These are phyloP conservation scores for Neosalanx taihuensis DNA, from an alignment of 2,797 vertebrate genomes.

Conservation along the genomic window DNA sequence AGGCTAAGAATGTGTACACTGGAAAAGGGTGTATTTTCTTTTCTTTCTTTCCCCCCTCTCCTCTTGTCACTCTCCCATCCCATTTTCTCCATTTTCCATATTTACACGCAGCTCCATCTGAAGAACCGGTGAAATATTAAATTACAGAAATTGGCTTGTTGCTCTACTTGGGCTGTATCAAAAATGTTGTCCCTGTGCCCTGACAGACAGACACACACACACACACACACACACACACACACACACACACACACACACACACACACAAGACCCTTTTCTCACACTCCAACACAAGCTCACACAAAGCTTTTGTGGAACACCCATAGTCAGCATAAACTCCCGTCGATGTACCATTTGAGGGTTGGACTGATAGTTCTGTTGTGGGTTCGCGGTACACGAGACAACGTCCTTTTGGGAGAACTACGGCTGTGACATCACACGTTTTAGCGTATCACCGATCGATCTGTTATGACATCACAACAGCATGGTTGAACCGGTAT, in stretches of 20 bases:
- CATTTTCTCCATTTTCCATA: constrained; percentile 76
- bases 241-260: constrained; percentile 23
- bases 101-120: constrained; percentile 80
- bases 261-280: constrained; percentile 30
- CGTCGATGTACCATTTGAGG: no score
- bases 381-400: not conserved
- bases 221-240: constrained; percentile 33
- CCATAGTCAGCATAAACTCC: not conserved
- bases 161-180: constrained; percentile 73
- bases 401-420: constrained; percentile 2
- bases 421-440: not conserved
- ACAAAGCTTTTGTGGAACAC: constrained; percentile 11
- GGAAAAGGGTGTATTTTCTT: constrained; percentile 66
- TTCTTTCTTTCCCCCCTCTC: constrained; percentile 43
- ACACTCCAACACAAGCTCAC: constrained; percentile 32
- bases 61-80: constrained; percentile 71
- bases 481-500: no score
- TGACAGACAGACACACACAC: constrained; percentile 26
- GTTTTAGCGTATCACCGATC: not conserved
- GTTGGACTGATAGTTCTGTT: not conserved
- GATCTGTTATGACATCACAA: constrained; percentile 8
- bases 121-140: constrained; percentile 81
- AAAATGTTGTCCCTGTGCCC: constrained; percentile 64
- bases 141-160: constrained; percentile 79
- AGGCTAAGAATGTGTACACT: constrained; percentile 60